Conservation (phyloP, 2,113 vertebrate genomes). For the Siphamia tubifer region DNA sequence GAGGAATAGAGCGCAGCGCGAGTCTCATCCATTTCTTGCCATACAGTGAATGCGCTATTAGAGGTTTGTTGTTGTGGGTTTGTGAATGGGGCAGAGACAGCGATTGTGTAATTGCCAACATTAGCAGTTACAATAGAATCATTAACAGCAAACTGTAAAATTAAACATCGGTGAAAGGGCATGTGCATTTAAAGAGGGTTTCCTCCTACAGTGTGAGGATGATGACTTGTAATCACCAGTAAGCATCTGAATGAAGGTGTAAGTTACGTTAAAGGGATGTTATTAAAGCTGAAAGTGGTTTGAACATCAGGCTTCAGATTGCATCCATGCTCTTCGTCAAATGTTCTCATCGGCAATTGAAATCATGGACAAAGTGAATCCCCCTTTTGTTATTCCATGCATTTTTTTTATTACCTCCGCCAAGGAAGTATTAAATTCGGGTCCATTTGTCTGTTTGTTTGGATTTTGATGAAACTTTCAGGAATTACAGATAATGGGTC, state of each 20-base stretch:
- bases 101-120: constrained; percentile 41
- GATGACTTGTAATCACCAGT: background rate
- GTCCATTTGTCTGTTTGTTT: no score
- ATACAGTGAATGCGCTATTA: constrained; percentile 40
- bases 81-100: constrained; percentile 51
- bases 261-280: background rate
- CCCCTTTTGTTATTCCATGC: no score
- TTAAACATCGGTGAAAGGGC: constrained; percentile 23
- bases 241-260: constrained; percentile 9
- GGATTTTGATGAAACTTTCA: no score
- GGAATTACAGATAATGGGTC: no score
- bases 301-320: constrained; percentile 32
- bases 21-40: constrained; percentile 34
- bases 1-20: constrained; percentile 21
- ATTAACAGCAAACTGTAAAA: constrained; percentile 44
- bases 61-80: constrained; percentile 49
- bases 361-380: constrained; percentile 50
- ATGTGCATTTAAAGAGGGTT: background rate
- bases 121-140: constrained; percentile 53
- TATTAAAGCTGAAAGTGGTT: background rate
- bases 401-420: no score
- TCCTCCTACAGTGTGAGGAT: background rate
- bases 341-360: constrained; percentile 61
- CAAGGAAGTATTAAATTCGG: no score
- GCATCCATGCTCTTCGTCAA: constrained; percentile 6